Evolutionary conservation across 2,797 vertebrate species (phyloP).

Genomic region (Chelon auratus): DNA sequence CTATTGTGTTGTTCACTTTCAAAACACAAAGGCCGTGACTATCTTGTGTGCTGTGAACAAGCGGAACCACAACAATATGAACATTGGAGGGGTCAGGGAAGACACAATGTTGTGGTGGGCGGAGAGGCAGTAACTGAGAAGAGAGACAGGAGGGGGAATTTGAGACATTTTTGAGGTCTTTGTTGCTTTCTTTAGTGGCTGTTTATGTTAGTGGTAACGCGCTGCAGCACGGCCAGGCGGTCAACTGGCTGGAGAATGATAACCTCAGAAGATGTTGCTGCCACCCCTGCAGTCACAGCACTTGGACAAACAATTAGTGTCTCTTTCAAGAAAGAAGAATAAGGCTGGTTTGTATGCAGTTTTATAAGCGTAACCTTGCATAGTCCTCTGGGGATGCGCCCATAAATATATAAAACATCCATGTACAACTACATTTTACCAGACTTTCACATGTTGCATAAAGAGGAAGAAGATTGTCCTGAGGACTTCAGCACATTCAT

Average conservation of each 20-base stretch:
- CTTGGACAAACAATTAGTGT: slow-evolving; percentile 16
- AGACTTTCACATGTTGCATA: not conserved
- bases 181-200: slow-evolving; percentile 66
- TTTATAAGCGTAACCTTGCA: not conserved
- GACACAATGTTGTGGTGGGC: slow-evolving; percentile 43
- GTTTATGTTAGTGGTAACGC: slow-evolving; percentile 70
- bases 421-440: not conserved
- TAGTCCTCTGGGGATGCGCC: not conserved
- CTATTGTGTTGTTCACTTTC: slow-evolving; percentile 37
- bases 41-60: slow-evolving; percentile 49
- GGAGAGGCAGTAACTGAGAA: slow-evolving; percentile 35
- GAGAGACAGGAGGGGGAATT: slow-evolving; percentile 22
- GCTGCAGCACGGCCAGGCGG: slow-evolving; percentile 37
- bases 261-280: slow-evolving; percentile 50
- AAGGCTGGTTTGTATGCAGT: not conserved
- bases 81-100: slow-evolving; percentile 54
- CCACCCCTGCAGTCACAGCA: slow-evolving; percentile 1
- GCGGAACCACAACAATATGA: slow-evolving; percentile 60
- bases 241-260: slow-evolving; percentile 51
- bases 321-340: not conserved
- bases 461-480: not conserved
- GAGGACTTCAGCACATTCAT: not conserved
- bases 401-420: not conserved
- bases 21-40: slow-evolving; percentile 41
- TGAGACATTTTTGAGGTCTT: slow-evolving; percentile 62